Evolutionary conservation across 2,113 vertebrate genomes (phyloP).

Genomic region (Microtus pennsylvanicus): DNA sequence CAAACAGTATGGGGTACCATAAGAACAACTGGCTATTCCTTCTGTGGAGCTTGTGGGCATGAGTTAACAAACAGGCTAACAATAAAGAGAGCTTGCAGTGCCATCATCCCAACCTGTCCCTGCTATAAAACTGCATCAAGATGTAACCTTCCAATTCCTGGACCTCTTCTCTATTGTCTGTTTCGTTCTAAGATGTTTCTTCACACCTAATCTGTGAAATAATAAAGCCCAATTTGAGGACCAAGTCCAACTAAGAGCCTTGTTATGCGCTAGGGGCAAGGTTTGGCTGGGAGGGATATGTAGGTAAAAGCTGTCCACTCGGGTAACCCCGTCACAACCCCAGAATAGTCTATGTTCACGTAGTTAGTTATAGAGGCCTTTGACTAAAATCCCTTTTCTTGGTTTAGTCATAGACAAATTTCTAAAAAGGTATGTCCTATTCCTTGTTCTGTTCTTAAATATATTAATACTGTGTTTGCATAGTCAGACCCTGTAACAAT

Average conservation of each 20-base stretch:
- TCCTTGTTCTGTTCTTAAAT: rapidly evolving
- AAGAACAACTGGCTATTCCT: neutral
- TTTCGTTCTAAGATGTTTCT: neutral
- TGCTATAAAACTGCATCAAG: rapidly evolving
- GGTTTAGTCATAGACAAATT: neutral
- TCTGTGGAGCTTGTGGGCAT: neutral
- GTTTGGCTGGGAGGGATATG: rapidly evolving
- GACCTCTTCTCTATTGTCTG: neutral
- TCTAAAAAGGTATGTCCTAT: rapidly evolving
- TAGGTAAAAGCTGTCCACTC: rapidly evolving
- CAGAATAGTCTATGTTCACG: rapidly evolving
- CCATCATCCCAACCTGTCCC: rapidly evolving
- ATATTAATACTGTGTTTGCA: rapidly evolving
- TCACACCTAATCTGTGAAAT: neutral
- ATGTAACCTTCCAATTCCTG: rapidly evolving
- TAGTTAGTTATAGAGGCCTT: neutral
- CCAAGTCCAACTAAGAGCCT: neutral
- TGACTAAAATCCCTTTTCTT: neutral
- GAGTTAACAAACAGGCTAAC: neutral
- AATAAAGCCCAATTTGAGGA: too few species aligned
- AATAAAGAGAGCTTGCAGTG: neutral
- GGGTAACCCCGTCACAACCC: rapidly evolving
- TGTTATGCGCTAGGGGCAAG: neutral
- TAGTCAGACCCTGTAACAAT: rapidly evolving
- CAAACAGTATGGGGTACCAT: neutral